Evolutionary conservation across 2,888 invertebrate genomes (phyloP), one percentile per base, ranked within the genome.

Genomic region (Aphidius colemani): DNA sequence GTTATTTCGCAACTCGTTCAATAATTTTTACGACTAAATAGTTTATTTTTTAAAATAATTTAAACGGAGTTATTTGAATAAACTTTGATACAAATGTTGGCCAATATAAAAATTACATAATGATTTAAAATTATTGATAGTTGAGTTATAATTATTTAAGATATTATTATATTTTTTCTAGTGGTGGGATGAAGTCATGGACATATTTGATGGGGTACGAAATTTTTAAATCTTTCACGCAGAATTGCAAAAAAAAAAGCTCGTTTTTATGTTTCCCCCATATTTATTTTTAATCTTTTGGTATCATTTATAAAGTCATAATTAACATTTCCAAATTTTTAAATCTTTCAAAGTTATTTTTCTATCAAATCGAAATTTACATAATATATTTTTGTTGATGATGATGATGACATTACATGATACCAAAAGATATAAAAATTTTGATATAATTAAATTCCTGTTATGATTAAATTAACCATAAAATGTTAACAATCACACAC

Each of bases 131-230:
- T 30, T 30, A 30, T 30, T 30, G 30, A 30, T 30, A 30, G 30
- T 30, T 30, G 5, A 30, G 30, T 30, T 30, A 5, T 30, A 30
- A 30, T 30, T 30, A 30, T 30, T n/a, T 30, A 30, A 30, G 30
- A 5, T 30, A 30, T 30, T 30, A 30, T 85, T 87, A 83, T 88
- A 87, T 84, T 56, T 18, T 57, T 91, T 93, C 88, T 92, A 94
- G 93, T 94, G 93, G 93, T 94, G 94, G 94, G 93, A 94, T 90
- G 94, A 94, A 89, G 93, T 94, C 86, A 93, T 94, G 92, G 94
- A 94, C 88, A 93, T 94, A 87, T 94, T 94, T 89, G 93, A 94
- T 84, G 93, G 93, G 93, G 94, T 94, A 93, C 89, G 93, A 87
- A 83, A 80, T 84, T 86, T 85, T 84, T 81, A 63, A n/a, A 53